Base-by-base conservation (phyloP, 1,140 invertebrate genomes). In the Microplitis demolitor region DNA sequence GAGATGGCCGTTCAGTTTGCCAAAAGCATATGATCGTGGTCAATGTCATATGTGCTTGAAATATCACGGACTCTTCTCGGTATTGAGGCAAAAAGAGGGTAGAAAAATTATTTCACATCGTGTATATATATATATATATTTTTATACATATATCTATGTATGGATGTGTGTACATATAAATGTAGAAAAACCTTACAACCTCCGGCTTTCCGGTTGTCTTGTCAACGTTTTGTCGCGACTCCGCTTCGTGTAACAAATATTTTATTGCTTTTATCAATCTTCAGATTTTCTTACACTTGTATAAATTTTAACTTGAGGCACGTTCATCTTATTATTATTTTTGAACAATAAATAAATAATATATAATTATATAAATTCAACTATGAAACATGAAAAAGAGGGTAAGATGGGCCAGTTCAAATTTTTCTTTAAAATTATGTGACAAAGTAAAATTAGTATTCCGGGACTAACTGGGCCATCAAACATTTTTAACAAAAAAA, bases 211-310 rank as follows among this genome's bases (percentile, higher is more conserved):
- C 60, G 60, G 33, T 62, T 62, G 13, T 39, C 34, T 62, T 39
- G 33, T 62, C 60, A 13, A 39, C 35, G 14, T 39, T 62, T 35
- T 62, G 35, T 62, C 60, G 35, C 34, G 60, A 62, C 34, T n/a
- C 35, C 35, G 60, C 34, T 35, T 14, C 60, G 60, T 62, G 60
- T 39, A 13, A 33, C 60, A 9, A 14, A 62, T 62, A 35, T 62
- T 62, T 62, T 62, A 62, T 62, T 62, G 60, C 35, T 39, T 62
- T 62, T 62, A 62, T 62, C 60, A 4, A 62, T 34, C 33, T 62
- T 62, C 13, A 9, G 31, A 31, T 37, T 61, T 62, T 39, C 33
- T 35, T 24, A 14, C 4, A 35, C 60, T 62, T 62, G 14, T 58
- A 24, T 39, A 13, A 37, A 62, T 34, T 31, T 35, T 62, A n/a